Evolutionary conservation across 2,113 vertebrate species (phyloP).

Genomic region (Podarcis muralis): DNA sequence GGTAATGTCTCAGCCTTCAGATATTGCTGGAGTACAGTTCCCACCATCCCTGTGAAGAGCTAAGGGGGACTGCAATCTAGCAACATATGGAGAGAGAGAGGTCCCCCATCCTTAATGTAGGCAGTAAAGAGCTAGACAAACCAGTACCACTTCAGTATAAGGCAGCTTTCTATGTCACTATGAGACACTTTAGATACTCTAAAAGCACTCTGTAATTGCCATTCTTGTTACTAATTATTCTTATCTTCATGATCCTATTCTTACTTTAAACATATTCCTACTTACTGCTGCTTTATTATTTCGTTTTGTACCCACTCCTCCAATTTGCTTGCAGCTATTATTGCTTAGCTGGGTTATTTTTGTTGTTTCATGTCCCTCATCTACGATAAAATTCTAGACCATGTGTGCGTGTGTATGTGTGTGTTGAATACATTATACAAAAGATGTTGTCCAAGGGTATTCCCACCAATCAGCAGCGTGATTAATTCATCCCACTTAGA

Average conservation of each 20-base stretch:
- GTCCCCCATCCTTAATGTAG: no score
- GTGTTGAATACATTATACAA: not conserved
- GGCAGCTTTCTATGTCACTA: no score
- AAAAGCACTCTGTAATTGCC: not conserved
- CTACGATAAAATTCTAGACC: not conserved
- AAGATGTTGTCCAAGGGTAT: not conserved
- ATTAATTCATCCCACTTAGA: constrained; percentile 1
- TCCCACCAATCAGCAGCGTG: not conserved
- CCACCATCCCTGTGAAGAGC: no score
- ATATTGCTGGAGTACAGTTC: no score
- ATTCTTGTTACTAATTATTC: not conserved
- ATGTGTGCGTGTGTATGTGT: not conserved
- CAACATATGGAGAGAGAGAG: no score
- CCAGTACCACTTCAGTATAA: no score
- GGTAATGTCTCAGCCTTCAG: no score
- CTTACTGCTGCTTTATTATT: not conserved
- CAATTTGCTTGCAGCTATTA: not conserved
- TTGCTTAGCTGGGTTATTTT: not conserved
- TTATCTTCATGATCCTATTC: not conserved
- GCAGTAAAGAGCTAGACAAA: no score
- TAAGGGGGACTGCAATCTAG: no score
- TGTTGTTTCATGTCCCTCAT: not conserved
- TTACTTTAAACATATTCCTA: not conserved
- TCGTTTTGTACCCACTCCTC: not conserved
- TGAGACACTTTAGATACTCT: not conserved